A percentile compares a stretch with the other conserved stretches of the same genome.
phyloP scores from a whole-genome alignment of 2,113 vertebrate species.

The Scomber scombrus region DNA sequence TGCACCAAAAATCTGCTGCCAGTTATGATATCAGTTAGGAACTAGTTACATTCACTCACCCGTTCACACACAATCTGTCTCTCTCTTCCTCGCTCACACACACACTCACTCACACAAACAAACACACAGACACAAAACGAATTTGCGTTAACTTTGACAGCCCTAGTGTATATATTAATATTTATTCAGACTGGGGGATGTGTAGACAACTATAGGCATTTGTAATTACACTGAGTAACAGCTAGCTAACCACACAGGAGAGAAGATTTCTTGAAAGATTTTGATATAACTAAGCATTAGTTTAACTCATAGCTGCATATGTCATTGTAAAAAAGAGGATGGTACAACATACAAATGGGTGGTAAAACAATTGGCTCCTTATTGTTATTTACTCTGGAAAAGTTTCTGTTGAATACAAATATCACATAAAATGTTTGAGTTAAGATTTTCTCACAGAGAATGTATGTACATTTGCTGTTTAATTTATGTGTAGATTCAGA shows the following conservation, averaged over 20 bases:
- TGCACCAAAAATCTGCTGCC: no score
- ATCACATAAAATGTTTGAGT: slow-evolving; percentile 34
- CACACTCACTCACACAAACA: no score
- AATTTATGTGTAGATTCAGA: slow-evolving; percentile 71
- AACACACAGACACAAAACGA: no score
- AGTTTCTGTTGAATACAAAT: slow-evolving; percentile 33
- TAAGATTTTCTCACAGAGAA: slow-evolving; percentile 46
- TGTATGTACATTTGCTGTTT: slow-evolving; percentile 72
- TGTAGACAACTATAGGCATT: slow-evolving; percentile 11
- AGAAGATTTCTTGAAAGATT: slow-evolving; percentile 19
- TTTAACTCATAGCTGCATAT: slow-evolving; percentile 27
- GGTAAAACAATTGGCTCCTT: slow-evolving; percentile 36
- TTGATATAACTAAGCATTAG: slow-evolving; percentile 8
- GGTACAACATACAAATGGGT: slow-evolving; percentile 68
- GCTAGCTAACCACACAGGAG: slow-evolving; percentile 4
- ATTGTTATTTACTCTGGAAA: slow-evolving; percentile 25
- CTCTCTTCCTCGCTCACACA: no score
- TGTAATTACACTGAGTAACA: slow-evolving; percentile 12
- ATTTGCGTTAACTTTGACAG: no score
- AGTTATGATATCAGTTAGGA: no score
- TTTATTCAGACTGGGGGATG: background rate
- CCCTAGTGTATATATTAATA: no score
- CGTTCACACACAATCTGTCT: no score
- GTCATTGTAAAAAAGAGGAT: slow-evolving; percentile 51
- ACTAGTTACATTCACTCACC: no score